Evolutionary conservation across 1,140 invertebrate genomes (phyloP), one percentile per base, ranked within the genome.

Genomic region (Saccostrea cuccullata): DNA sequence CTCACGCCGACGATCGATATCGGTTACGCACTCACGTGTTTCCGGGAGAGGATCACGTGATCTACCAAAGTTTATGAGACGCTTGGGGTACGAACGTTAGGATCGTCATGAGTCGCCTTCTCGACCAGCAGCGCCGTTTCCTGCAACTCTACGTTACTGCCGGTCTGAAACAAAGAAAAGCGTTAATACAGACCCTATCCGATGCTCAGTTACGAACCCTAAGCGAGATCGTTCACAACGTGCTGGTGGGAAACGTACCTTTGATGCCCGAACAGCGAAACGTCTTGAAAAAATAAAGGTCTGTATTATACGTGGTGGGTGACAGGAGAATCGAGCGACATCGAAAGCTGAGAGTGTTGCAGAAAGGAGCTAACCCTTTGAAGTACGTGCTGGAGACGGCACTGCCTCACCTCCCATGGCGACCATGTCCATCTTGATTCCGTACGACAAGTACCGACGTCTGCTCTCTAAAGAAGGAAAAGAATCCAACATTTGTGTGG

Each of bases 31-130:
- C 86, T 5, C 70, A 58, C 55, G 36, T 87, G 15, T 87, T 87
- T 87, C 86, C 86, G 11, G 86, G 70, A 6, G 70, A 87, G 58
- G 70, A 87, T 30, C 86, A 0, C 55, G 56, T 84, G 47, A 55
- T 84, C 30, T 84, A 84, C 55, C 83, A 84, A 84, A 84, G 83
- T 84, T 84, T 84, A 84, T n/a, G 20, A 58, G 36, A 55, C n/a
- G 12, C 17, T 15, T 0, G 77, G 23, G 23, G 56, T 17, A 13
- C 15, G 12, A 56, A n/a, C 9, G 11, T 12, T 56, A 0, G 8
- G 56, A 15, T 26, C 55, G 30, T 36, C 60, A 73, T 86, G 85
- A 73, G 85, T 73, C 85, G 36, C 20, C 55, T 87, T 17, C 47
- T 87, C 3, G 55, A 15, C 30, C n/a, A 47, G 13, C 86, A 87